Base-by-base conservation (phyloP, 2,113 vertebrate species). In the Perca flavescens region DNA sequence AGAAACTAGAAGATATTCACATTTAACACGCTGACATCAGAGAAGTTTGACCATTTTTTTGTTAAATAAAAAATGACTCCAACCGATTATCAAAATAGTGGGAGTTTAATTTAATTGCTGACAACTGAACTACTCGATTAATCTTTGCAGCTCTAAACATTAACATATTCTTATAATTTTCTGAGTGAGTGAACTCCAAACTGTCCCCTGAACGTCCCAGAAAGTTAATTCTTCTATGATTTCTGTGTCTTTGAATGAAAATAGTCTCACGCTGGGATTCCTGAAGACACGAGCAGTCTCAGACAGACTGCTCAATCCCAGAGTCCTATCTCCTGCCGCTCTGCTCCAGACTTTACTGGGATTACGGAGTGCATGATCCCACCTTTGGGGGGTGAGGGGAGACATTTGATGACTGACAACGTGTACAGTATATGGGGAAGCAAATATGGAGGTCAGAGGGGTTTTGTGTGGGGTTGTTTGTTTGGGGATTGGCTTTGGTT, bases 401-500 rank as follows among this genome's bases (percentile, higher is more conserved):
- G 1, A 0, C 31, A 34, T 58, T 43, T 70, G 0, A 22, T n/a
- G 66, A 12, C 28, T 40, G 46, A 49, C 72, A 56, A 49, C 19
- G 0, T 40, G 43, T 79, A 36, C 69, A 58, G 75, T 61, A 50
- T 54, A 61, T 13, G 46, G 0, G 25, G 49, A 22, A 11, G n/a
- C 1, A 43, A 58, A 73, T 74, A 46, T 65, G 70, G 52, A 76
- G 74, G 73, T 25, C 60, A 84, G 68, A 31, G 40, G 72, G 79
- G 52, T 40, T 40, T 40, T 40, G 6, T 36, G 34, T 36, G 34
- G 34, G 6, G 1, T 91, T 88, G 64, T 93, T 93, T 90, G 65
- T 88, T 68, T 62, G 54, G 46, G 86, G 88, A 87, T 93, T 93
- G 91, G 54, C 19, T 87, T 78, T 62, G 66, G 69, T 79, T 84